Conservation (phyloP, 2,113 vertebrate genomes). For the Xyliphius kryptos region DNA sequence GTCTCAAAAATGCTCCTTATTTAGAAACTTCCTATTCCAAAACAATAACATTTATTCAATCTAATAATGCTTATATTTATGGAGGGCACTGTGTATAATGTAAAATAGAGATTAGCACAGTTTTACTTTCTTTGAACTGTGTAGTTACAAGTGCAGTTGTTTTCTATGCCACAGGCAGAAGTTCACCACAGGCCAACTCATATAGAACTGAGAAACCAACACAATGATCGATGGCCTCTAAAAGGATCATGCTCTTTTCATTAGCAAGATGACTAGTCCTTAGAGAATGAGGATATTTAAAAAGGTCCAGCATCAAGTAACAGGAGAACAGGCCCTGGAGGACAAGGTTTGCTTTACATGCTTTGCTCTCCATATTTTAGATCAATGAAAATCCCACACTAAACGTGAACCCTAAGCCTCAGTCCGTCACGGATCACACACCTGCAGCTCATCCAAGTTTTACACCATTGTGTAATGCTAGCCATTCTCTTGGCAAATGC, state of each 20-base stretch:
- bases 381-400: slow-evolving; percentile 1
- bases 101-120: too few species aligned
- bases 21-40: too few species aligned
- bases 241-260: slow-evolving; percentile 35
- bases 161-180: neutral
- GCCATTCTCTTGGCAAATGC: neutral
- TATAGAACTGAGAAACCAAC: neutral
- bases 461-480: neutral
- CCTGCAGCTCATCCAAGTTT: neutral
- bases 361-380: slow-evolving; percentile 6
- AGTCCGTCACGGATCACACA: neutral
- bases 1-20: too few species aligned
- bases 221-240: slow-evolving; percentile 21
- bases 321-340: neutral
- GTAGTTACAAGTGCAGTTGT: neutral
- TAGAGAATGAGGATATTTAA: neutral
- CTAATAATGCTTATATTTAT: too few species aligned
- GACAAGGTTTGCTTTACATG: neutral
- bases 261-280: slow-evolving; percentile 32
- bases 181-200: neutral
- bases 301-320: neutral
- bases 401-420: neutral
- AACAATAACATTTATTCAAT: too few species aligned
- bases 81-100: too few species aligned
- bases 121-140: neutral